A percentile compares a stretch with the other conserved stretches of the same genome.
Evolutionary conservation across 2,797 vertebrate genomes (phyloP).

Genomic region (Amblyopsis hoosieri): DNA sequence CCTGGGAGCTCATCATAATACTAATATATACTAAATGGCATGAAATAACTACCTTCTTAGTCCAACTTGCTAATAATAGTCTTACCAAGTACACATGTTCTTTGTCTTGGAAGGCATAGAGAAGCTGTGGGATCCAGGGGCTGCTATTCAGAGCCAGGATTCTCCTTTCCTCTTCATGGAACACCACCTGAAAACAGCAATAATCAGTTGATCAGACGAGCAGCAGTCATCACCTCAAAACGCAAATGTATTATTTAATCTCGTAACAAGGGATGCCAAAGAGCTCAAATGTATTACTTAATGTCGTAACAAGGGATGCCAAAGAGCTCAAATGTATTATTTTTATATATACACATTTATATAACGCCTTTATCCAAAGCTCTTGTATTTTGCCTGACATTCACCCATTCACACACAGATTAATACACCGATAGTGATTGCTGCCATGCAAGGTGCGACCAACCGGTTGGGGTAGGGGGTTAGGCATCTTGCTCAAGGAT

Average conservation of each 20-base stretch:
- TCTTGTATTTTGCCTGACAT: too few species aligned
- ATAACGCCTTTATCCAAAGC: too few species aligned
- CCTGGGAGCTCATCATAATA: too few species aligned
- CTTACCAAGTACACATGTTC: conserved; percentile 91
- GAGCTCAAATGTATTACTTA: background rate
- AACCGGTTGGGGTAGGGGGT: too few species aligned
- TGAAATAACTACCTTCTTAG: too few species aligned
- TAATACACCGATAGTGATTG: too few species aligned
- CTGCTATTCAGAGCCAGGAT: conserved; percentile 85
- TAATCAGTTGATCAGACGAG: conserved; percentile 6
- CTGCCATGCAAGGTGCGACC: too few species aligned
- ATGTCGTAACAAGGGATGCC: background rate
- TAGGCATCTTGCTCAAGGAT: too few species aligned
- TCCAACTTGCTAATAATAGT: background rate
- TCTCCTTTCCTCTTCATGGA: conserved; percentile 89
- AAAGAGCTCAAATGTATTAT: background rate
- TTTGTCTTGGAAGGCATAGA: conserved; percentile 94
- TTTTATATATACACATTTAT: too few species aligned
- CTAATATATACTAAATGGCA: too few species aligned
- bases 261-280: background rate
- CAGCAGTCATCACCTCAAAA: background rate
- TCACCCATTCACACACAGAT: too few species aligned
- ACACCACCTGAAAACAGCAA: conserved; percentile 79
- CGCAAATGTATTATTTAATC: background rate
- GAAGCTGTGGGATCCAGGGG: conserved; percentile 92